Conservation (phyloP, 2,797 vertebrate species). For the Varecia variegata region DNA sequence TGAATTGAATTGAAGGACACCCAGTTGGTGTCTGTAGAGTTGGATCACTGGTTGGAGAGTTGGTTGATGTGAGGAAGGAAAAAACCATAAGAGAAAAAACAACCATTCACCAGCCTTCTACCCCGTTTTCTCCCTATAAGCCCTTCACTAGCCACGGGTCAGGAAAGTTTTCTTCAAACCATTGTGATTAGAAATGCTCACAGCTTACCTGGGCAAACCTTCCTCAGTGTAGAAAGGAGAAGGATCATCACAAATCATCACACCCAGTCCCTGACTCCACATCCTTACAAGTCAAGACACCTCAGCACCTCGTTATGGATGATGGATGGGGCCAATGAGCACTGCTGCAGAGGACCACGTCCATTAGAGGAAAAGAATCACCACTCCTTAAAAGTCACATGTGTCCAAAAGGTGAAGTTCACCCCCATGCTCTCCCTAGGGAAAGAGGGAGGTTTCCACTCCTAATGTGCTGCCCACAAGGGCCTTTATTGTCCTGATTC, state of each 20-base stretch:
- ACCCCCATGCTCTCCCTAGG: neutral
- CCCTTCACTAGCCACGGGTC: neutral
- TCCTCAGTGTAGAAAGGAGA: neutral
- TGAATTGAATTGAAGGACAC: neutral
- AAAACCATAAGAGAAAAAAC: neutral
- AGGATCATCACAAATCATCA: neutral
- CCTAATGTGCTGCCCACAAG: accelerated
- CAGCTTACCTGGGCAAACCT: neutral
- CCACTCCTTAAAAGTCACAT: neutral
- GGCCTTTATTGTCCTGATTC: neutral
- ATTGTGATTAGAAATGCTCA: neutral
- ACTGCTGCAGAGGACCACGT: neutral
- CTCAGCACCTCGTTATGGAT: neutral
- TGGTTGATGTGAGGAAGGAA: neutral
- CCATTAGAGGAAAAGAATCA: neutral
- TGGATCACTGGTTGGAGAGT: neutral
- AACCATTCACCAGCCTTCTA: neutral
- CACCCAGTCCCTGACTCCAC: neutral
- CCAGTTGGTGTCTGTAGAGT: neutral
- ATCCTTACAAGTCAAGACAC: neutral
- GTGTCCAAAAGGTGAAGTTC: neutral
- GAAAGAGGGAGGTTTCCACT: neutral
- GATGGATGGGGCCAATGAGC: neutral
- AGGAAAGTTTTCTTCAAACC: neutral
- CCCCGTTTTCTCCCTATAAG: neutral